Percentiles rank a stretch among this genome's conserved stretches.
These are phyloP conservation scores for Monoplex corrugatus DNA, from an alignment of 2,888 invertebrate genomes.

Conservation along the genomic window DNA sequence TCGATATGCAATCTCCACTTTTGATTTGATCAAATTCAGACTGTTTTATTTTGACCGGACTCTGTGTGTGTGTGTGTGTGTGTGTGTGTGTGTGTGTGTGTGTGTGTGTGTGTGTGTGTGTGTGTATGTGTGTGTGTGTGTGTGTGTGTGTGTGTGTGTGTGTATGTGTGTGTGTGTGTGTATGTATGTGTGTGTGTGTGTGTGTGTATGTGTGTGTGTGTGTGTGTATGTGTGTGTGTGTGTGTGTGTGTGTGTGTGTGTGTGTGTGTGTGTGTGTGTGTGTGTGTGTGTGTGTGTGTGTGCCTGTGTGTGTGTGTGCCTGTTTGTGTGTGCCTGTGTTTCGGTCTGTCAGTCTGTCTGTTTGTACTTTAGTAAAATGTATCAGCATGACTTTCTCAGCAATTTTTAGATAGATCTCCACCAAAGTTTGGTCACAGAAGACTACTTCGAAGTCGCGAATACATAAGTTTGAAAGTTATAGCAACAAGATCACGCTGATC, in stretches of 20 bases:
- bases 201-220: constrained; percentile 4
- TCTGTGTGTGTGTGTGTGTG: too few species aligned
- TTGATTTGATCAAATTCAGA: too few species aligned
- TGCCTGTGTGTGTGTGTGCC: neutral
- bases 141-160: constrained; percentile 22
- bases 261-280: constrained; percentile 25
- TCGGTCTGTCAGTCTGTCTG: neutral
- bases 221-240: constrained; percentile 18
- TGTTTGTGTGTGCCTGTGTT: neutral
- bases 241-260: constrained; percentile 25
- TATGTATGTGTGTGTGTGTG: constrained; percentile 1
- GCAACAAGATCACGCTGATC: too few species aligned
- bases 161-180: constrained; percentile 2
- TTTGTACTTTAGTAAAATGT: neutral
- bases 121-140: constrained; percentile 11
- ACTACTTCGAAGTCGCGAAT: too few species aligned
- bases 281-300: neutral
- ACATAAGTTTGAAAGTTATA: too few species aligned
- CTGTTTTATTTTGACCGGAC: too few species aligned
- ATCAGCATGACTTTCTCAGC: too few species aligned
- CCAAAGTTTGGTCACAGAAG: too few species aligned
- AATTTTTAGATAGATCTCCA: too few species aligned
- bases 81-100: constrained; percentile 8
- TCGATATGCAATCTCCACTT: too few species aligned
- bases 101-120: constrained; percentile 20